Base-by-base conservation (phyloP, 1,140 invertebrate species). In the Aleiodes sp. region DNA sequence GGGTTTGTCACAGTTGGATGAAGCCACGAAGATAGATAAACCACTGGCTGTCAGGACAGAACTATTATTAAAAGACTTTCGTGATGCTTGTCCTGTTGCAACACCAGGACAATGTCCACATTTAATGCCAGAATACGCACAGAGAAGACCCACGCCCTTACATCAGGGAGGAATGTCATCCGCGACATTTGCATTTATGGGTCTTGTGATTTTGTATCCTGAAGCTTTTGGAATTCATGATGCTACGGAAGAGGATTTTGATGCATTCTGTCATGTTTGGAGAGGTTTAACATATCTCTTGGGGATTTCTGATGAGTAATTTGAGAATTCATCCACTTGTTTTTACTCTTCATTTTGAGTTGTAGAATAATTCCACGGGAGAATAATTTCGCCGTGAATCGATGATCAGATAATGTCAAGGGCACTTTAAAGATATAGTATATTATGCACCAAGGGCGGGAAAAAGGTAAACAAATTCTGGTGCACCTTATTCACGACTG, bases 241-340 rank as follows among this genome's bases (percentile, higher is more conserved):
- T 10, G 79, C 78, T 0, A 86, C 81, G 4, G 77, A 87, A 3
- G 87, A 91, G 14, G 91, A 92, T 46, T 76, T 92, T 2, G 91
- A 93, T 39, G 90, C 89, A n/a, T 92, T 93, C 66, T 84, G 92
- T 16, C 93, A 96, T 78, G 88, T 94, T 70, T 96, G 94, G 94
- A 88, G 90, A 46, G 90, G 92, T 3, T 88, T 96, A 9, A 94
- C 94, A 1, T 90, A 92, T 77, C 81, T 93, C 66, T 85, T 96
- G 31, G 95, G 95, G 0, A 89, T 96, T 1, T 89, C 94, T 60
- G 94, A 96, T 76, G 88, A 88, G 88, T 92, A 77, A 79, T 41
- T 29, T 14, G 24, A 62, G 29, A 33, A 12, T 46, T 2, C 24
- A n/a, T 8, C 28, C 4, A 68, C 37, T 59, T 35, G 26, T 12